A percentile compares a stretch with the other conserved stretches of the same genome.
Conservation (phyloP, 2,888 invertebrate genomes). For the Hydrotaea diabolus region DNA sequence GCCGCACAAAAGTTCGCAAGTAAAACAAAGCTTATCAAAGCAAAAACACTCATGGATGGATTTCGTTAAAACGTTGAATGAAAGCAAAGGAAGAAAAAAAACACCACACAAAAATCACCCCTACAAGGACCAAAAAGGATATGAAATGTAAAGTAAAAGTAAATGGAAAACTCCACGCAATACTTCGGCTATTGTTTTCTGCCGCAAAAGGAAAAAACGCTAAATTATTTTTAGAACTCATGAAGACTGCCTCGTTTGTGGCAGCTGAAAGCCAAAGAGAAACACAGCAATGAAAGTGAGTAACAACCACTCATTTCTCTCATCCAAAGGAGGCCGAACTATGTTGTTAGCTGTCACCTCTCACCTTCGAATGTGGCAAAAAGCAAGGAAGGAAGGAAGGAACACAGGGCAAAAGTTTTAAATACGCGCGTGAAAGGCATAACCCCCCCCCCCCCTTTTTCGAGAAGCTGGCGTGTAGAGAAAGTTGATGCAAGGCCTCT, state of each 20-base stretch:
- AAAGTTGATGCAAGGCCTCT: not conserved
- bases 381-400: not conserved
- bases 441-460: no score
- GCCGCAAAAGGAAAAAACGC: no score
- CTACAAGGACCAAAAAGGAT: not conserved
- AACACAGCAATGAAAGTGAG: conserved; percentile 40
- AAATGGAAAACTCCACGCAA: no score
- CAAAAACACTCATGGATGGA: not conserved
- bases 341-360: conserved; percentile 38
- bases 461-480: not conserved
- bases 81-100: not conserved
- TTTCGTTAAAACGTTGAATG: not conserved
- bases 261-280: not conserved
- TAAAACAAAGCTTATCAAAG: not conserved
- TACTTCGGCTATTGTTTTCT: not conserved
- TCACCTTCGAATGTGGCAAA: not conserved
- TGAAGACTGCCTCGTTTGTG: not conserved
- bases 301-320: conserved; percentile 56
- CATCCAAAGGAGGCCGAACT: no score
- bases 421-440: no score
- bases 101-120: not conserved
- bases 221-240: not conserved
- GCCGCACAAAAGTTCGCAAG: not conserved
- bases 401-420: no score
- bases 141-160: not conserved